These are phyloP conservation scores for Cryptomyrus ogoouensis DNA, from an alignment of 2,113 vertebrate species.

Conservation along the genomic window DNA sequence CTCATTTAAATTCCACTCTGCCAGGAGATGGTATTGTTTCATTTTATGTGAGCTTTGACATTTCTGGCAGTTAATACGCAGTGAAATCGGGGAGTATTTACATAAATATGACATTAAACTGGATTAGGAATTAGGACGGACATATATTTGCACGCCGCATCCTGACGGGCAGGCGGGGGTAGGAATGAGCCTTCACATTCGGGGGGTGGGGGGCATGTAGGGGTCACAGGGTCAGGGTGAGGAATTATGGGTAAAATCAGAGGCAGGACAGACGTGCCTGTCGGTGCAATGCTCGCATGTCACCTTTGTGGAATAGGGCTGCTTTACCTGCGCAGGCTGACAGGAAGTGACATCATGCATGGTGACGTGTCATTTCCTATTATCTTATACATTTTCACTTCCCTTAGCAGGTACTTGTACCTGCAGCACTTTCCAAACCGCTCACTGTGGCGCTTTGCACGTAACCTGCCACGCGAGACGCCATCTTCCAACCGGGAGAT, in stretches of 20 bases:
- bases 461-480: background rate
- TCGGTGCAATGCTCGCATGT: background rate
- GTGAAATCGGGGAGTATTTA: constrained; percentile 70
- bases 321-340: background rate
- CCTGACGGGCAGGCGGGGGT: constrained; percentile 42
- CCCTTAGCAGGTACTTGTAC: background rate
- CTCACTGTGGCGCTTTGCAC: background rate
- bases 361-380: background rate
- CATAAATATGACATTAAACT: constrained; percentile 76
- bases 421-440: background rate
- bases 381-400: background rate
- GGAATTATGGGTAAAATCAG: background rate
- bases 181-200: background rate
- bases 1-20: constrained; percentile 74
- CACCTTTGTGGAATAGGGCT: background rate
- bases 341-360: constrained; percentile 3
- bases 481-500: background rate
- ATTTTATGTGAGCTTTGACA: constrained; percentile 79
- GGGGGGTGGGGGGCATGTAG: background rate
- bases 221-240: constrained; percentile 44
- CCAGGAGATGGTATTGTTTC: constrained; percentile 70
- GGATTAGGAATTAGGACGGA: constrained; percentile 71
- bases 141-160: constrained; percentile 55
- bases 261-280: background rate
- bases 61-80: constrained; percentile 70